Conservation (phyloP, 2,797 vertebrate genomes). For the Moxostoma hubbsi region DNA sequence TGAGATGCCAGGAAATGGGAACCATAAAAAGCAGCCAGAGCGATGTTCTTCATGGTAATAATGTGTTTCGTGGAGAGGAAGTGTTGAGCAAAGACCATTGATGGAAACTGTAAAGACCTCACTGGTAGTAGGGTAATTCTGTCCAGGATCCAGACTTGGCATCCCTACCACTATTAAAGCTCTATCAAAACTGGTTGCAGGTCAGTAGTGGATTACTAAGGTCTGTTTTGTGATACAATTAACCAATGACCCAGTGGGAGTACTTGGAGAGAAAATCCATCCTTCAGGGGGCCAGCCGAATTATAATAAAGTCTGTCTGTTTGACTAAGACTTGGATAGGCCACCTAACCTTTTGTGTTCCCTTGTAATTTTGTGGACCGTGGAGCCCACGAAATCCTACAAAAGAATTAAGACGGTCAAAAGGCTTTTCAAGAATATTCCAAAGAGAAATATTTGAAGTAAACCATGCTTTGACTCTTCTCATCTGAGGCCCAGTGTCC, state of each 20-base stretch:
- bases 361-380: background rate
- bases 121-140: background rate
- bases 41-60: background rate
- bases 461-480: background rate
- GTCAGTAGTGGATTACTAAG: constrained; percentile 10
- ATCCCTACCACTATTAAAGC: background rate
- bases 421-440: background rate
- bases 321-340: background rate
- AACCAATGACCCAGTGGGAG: background rate
- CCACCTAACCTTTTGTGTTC: background rate
- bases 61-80: background rate
- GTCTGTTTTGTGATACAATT: constrained; percentile 2
- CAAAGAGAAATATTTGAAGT: background rate
- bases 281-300: background rate
- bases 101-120: background rate
- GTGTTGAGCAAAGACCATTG: background rate
- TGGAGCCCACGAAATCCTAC: background rate
- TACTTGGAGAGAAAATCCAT: constrained; percentile 22
- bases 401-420: constrained; percentile 5
- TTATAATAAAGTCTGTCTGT: constrained; percentile 11
- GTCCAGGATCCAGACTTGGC: background rate
- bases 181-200: constrained; percentile 5
- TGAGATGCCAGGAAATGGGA: constrained; percentile 26
- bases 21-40: constrained; percentile 4
- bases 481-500: background rate